These are phyloP conservation scores for Scaptodrosophila latifasciaeformis DNA, from an alignment of 2,888 invertebrate species.

Conservation along the genomic window DNA sequence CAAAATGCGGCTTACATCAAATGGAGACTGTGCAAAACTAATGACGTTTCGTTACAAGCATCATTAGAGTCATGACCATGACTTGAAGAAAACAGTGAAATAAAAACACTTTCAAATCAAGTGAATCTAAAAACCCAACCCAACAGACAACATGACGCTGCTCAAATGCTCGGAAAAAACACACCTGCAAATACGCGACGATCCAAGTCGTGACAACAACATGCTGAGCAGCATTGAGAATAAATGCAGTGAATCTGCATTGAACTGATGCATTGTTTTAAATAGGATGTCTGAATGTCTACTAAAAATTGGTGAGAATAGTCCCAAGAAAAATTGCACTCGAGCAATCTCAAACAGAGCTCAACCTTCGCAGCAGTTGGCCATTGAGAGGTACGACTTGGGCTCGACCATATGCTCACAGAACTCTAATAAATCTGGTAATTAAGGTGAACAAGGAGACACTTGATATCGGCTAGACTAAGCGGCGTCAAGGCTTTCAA, in stretches of 20 bases:
- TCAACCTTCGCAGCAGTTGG: slow-evolving; percentile 30
- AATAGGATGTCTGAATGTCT: slow-evolving; percentile 54
- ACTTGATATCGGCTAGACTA: slow-evolving; percentile 11
- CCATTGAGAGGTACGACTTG: slow-evolving; percentile 5
- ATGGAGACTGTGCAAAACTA: slow-evolving; percentile 58
- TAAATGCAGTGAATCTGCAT: slow-evolving; percentile 31
- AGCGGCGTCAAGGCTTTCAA: no score
- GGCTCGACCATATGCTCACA: no score
- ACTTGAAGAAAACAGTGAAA: no score
- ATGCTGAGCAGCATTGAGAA: slow-evolving; percentile 32
- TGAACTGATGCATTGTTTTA: slow-evolving; percentile 24
- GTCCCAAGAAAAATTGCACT: slow-evolving; percentile 21
- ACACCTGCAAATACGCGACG: slow-evolving; percentile 36
- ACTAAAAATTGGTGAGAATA: slow-evolving; percentile 17
- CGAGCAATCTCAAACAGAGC: slow-evolving; percentile 33
- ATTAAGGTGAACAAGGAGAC: background rate
- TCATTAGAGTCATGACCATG: slow-evolving; percentile 46
- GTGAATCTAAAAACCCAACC: no score
- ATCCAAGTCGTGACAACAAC: slow-evolving; percentile 2
- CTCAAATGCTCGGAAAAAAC: slow-evolving; percentile 32
- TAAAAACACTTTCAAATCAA: no score
- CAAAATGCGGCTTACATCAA: slow-evolving; percentile 47
- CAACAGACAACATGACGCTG: slow-evolving; percentile 59
- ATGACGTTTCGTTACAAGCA: slow-evolving; percentile 56
- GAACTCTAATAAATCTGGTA: no score